Evolutionary conservation across 2,888 invertebrate genomes (phyloP).

Genomic region (Gerris lacustris): DNA sequence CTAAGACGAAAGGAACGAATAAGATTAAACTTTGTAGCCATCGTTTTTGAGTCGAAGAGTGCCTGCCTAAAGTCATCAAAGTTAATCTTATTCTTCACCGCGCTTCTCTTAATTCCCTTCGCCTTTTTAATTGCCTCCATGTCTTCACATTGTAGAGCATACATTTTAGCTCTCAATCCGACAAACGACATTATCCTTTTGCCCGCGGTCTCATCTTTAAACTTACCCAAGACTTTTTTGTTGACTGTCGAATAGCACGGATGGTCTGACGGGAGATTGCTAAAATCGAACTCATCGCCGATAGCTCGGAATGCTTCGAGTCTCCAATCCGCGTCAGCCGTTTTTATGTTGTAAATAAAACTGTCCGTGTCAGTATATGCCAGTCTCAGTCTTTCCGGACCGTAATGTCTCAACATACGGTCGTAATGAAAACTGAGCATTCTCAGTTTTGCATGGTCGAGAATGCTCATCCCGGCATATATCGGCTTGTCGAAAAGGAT

Average conservation of each 20-base stretch:
- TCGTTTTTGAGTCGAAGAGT: no score
- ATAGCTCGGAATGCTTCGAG: conserved; percentile 29
- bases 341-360: no score
- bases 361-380: conserved; percentile 34
- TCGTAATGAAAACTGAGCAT: conserved; percentile 34
- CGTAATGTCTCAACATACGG: conserved; percentile 25
- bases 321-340: conserved; percentile 30
- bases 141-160: conserved; percentile 5
- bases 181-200: conserved; percentile 31
- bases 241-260: conserved; percentile 27
- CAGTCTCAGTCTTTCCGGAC: conserved; percentile 26
- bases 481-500: conserved; percentile 32
- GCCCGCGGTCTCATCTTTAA: no score
- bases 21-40: no score
- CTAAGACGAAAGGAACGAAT: no score
- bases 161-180: conserved; percentile 26
- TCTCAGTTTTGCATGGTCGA: conserved; percentile 32
- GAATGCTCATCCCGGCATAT: conserved; percentile 31
- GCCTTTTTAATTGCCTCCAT: conserved; percentile 8
- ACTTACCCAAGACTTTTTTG: no score
- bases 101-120: conserved; percentile 16
- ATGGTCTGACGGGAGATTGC: conserved; percentile 26
- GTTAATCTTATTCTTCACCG: background rate
- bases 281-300: conserved; percentile 33
- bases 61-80: no score